Percentiles rank a stretch among this genome's conserved stretches.
phyloP scores from a whole-genome alignment of 2,888 invertebrate genomes.

The Limulus polyphemus region DNA sequence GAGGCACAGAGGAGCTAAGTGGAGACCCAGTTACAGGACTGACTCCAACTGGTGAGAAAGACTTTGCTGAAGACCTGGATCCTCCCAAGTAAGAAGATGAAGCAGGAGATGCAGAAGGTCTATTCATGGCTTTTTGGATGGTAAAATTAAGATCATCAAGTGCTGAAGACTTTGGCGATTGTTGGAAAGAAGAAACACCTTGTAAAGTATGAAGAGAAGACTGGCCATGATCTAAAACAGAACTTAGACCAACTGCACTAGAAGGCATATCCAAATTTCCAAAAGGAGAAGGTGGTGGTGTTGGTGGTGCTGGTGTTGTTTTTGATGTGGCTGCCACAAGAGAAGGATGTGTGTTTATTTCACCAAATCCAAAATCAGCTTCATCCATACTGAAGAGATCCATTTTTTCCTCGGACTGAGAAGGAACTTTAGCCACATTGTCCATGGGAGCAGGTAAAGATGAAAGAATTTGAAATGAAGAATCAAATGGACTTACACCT shows the following conservation, averaged over 20 bases:
- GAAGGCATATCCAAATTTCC: conserved; percentile 14
- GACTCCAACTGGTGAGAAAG: neutral
- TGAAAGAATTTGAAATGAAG: too few relatives aligned
- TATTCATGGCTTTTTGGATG: conserved; percentile 17
- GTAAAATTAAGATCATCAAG: conserved; percentile 19
- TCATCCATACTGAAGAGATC: neutral
- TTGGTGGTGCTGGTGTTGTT: neutral
- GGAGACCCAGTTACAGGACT: neutral
- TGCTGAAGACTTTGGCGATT: conserved; percentile 1
- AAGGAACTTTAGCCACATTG: conserved; percentile 5
- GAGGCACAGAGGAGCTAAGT: conserved; percentile 1
- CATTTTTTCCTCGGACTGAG: conserved; percentile 10
- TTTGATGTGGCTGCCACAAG: neutral
- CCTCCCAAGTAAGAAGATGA: conserved; percentile 6
- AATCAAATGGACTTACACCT: too few relatives aligned
- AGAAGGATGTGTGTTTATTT: neutral
- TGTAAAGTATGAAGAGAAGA: conserved; percentile 3
- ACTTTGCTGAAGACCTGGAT: neutral
- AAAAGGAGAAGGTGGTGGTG: conserved; percentile 23
- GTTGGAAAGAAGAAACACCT: conserved; percentile 1
- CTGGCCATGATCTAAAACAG: conserved; percentile 1
- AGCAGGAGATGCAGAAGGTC: conserved; percentile 9
- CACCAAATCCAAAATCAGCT: neutral
- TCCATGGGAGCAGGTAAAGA: conserved; percentile 19
- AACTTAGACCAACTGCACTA: neutral